phyloP scores from a whole-genome alignment of 1,140 invertebrate genomes.

The Tetraneura akinire region DNA sequence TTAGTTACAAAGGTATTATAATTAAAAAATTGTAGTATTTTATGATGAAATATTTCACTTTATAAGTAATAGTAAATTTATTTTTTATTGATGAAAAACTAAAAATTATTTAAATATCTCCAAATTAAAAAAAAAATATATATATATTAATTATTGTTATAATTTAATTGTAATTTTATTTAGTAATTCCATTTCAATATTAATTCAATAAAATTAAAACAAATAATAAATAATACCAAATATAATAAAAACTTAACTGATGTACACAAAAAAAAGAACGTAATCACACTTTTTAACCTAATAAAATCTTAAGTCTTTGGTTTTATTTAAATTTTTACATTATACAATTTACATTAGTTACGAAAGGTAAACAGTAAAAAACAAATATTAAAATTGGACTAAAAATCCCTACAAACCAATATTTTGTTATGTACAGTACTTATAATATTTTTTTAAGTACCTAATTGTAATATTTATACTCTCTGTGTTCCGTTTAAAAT shows the following conservation, averaged over 20 bases:
- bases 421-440: neutral
- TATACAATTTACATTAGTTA: neutral
- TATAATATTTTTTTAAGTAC: too few relatives aligned
- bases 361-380: neutral
- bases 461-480: conserved; percentile 35
- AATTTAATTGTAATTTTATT: too few relatives aligned
- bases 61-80: too few relatives aligned
- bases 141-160: too few relatives aligned
- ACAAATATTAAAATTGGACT: neutral
- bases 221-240: conserved; percentile 8
- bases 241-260: conserved; percentile 1
- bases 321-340: neutral
- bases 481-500: conserved; percentile 58
- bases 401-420: conserved; percentile 18
- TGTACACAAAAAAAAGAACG: neutral
- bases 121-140: too few relatives aligned
- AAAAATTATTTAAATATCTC: too few relatives aligned
- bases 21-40: too few relatives aligned
- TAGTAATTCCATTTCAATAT: too few relatives aligned
- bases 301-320: conserved; percentile 9
- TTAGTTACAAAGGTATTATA: too few relatives aligned
- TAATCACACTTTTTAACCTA: conserved; percentile 27
- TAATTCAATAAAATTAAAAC: neutral
- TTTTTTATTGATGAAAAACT: too few relatives aligned
- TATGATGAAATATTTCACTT: too few relatives aligned